These are phyloP conservation scores for Drosophila burlai DNA, from an alignment of 1,140 invertebrate species.

Conservation along the genomic window DNA sequence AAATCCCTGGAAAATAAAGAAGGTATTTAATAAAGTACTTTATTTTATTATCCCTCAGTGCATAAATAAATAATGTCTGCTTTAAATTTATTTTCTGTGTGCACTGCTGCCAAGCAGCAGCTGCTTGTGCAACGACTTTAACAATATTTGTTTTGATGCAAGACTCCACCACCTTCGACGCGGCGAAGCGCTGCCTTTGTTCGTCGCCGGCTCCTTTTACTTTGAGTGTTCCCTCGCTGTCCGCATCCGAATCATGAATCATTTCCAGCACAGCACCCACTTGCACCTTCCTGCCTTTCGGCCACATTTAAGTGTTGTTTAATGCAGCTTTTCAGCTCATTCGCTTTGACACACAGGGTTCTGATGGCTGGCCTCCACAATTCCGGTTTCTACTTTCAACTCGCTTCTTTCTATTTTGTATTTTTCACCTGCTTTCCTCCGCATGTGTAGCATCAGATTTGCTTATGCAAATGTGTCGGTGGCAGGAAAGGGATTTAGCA, in stretches of 20 bases:
- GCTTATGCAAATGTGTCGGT: slow-evolving; percentile 60
- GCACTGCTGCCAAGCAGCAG: slow-evolving; percentile 16
- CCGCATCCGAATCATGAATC: slow-evolving; percentile 75
- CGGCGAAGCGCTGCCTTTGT: slow-evolving; percentile 45
- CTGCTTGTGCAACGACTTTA: slow-evolving; percentile 65
- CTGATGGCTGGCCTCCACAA: slow-evolving; percentile 3
- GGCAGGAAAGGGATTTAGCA: slow-evolving; percentile 55
- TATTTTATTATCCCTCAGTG: too few relatives aligned
- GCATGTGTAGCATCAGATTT: slow-evolving; percentile 61
- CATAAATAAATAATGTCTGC: too few relatives aligned
- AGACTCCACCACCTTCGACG: slow-evolving; percentile 9
- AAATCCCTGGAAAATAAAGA: too few relatives aligned
- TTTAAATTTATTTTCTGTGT: background rate
- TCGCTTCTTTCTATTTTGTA: slow-evolving; percentile 13
- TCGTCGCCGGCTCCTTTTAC: slow-evolving; percentile 52
- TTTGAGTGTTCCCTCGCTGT: slow-evolving; percentile 62
- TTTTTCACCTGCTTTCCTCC: slow-evolving; percentile 3
- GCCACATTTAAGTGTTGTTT: slow-evolving; percentile 63
- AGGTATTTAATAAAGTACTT: too few relatives aligned
- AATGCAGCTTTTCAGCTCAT: slow-evolving; percentile 72
- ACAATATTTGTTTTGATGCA: slow-evolving; percentile 78
- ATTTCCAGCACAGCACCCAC: slow-evolving; percentile 67
- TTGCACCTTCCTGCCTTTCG: slow-evolving; percentile 7
- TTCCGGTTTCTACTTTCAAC: slow-evolving; percentile 1
- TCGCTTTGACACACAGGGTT: slow-evolving; percentile 37